Evolutionary conservation across 2,888 invertebrate species (phyloP).

Genomic region (Syrista parreyssii): DNA sequence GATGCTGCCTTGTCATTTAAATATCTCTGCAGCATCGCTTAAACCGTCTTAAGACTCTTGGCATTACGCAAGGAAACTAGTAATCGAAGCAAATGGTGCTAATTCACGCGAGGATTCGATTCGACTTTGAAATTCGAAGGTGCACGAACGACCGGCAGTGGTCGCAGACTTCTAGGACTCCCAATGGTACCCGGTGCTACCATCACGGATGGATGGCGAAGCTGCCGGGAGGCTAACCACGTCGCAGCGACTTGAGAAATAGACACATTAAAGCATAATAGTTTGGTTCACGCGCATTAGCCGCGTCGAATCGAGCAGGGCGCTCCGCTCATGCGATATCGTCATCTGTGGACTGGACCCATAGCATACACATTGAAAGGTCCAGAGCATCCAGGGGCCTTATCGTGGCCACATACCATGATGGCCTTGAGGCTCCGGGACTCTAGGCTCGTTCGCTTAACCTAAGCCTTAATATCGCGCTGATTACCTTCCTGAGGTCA

Average conservation of each 20-base stretch:
- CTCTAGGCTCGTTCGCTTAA: conserved; percentile 14
- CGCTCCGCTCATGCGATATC: conserved; percentile 31
- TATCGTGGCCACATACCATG: background rate
- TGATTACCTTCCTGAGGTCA: conserved; percentile 20
- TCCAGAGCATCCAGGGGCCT: background rate
- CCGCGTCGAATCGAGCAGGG: conserved; percentile 28
- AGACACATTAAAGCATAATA: conserved; percentile 27
- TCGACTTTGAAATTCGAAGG: background rate
- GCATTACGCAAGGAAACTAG: background rate
- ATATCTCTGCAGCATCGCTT: background rate
- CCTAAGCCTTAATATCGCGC: conserved; percentile 23
- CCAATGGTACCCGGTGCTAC: background rate
- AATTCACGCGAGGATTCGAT: background rate
- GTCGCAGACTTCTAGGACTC: background rate
- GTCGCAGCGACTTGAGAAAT: conserved; percentile 20
- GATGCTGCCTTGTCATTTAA: background rate
- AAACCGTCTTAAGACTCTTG: background rate
- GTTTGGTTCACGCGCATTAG: conserved; percentile 30
- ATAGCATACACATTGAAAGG: background rate
- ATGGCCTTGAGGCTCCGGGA: background rate
- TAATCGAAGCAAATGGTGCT: background rate
- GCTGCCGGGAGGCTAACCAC: conserved; percentile 5
- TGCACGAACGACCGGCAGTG: background rate
- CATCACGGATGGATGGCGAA: background rate
- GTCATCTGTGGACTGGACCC: conserved; percentile 22